Evolutionary conservation across 2,888 invertebrate genomes (phyloP).

Genomic region (Drosophila dives): DNA sequence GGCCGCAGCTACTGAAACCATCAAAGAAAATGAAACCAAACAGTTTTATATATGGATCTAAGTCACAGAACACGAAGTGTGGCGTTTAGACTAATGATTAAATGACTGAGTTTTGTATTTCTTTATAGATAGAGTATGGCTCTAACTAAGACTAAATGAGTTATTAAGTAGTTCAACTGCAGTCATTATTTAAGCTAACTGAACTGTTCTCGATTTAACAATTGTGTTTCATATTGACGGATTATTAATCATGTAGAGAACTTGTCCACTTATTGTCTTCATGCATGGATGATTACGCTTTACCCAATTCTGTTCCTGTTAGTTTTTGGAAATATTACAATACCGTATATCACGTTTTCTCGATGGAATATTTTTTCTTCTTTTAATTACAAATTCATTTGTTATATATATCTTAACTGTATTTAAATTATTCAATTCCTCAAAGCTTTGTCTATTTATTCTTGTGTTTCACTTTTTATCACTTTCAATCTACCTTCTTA

Average conservation of each 20-base stretch:
- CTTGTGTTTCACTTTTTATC: background rate
- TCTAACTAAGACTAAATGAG: background rate
- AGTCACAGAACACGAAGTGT: constrained; percentile 13
- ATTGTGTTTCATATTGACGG: background rate
- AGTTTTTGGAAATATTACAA: background rate
- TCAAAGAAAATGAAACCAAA: constrained; percentile 1
- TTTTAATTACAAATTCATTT: background rate
- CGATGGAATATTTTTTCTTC: background rate
- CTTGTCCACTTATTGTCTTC: background rate
- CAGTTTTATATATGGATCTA: constrained; percentile 30
- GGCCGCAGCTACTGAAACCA: constrained; percentile 23
- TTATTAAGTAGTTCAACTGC: background rate
- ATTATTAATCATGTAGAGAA: background rate
- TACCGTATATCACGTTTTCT: background rate
- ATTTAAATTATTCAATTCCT: background rate
- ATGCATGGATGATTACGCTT: background rate
- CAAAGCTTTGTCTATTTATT: background rate
- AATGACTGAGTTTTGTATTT: background rate
- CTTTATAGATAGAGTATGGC: background rate
- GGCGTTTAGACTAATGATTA: background rate
- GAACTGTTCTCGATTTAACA: background rate
- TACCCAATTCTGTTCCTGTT: background rate
- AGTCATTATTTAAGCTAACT: background rate
- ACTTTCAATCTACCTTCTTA: background rate
- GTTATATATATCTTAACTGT: background rate